Base-by-base conservation (phyloP, 1,140 invertebrate species). In the Eubasilissa regina region DNA sequence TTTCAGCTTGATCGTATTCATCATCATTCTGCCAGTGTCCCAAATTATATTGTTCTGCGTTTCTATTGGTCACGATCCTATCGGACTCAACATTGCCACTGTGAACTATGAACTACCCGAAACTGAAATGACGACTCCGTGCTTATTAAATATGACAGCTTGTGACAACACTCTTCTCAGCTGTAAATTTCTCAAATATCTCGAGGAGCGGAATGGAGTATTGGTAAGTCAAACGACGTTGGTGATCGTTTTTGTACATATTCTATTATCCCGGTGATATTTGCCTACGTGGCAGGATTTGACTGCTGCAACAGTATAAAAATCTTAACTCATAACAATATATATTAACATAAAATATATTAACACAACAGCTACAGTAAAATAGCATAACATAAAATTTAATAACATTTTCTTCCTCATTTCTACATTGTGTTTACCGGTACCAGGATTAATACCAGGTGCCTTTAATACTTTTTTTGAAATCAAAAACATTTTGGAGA, bases 21-120 rank as follows among this genome's bases (percentile, higher is more conserved):
- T 98, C 83, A 94, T 98, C 79, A 94, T 95, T 35, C 89, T 99
- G 62, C 97, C 97, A 0, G 93, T 97, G 0, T 93, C 96, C 73
- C 97, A 99, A 91, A 97, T 98, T 79, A 91, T 98, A 35, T 89
- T 99, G 7, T 99, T 99, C 89, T 99, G 97, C 88, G 85, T 98
- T 62, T 96, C 97, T 21, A 97, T 99, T 81, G 97, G 97, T 13
- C 94, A 95, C 80, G 95, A 97, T 85, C 97, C 97, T 0, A 91
- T 92, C 51, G 93, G 94, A 17, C 89, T 99, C 3, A 93, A 92
- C 78, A 86, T 99, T 66, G 97, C 94, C 0, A 92, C 98, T 60
- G 94, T 98, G 47, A 97, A 98, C 88, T 88, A 95, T 77, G 96
- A 98, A 88, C 87, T 94, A 82, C 90, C 91, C 75, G 89, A 87